Conservation (phyloP, 2,888 invertebrate genomes). For the Aporophyla nigra region DNA sequence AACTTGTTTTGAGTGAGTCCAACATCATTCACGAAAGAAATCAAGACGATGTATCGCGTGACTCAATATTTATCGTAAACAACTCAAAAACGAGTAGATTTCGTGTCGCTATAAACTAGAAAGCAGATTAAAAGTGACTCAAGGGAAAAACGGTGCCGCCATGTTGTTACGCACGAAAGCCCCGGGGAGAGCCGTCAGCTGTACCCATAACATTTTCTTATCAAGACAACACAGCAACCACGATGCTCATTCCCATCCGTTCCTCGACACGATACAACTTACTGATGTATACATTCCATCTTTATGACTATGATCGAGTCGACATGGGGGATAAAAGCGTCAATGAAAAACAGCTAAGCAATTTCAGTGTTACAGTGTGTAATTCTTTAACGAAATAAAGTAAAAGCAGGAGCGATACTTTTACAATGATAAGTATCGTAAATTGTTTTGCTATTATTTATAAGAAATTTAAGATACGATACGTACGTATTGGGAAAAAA, state of each 20-base stretch:
- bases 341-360: constrained; percentile 51
- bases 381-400: constrained; percentile 21
- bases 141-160: constrained; percentile 71
- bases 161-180: constrained; percentile 79
- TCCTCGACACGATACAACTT: constrained; percentile 53
- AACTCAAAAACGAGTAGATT: constrained; percentile 38
- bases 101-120: constrained; percentile 75
- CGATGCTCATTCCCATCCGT: constrained; percentile 62
- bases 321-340: constrained; percentile 33
- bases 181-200: constrained; percentile 80
- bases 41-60: constrained; percentile 38
- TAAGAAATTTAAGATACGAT: constrained; percentile 12
- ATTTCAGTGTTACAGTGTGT: constrained; percentile 23
- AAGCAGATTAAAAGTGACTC: constrained; percentile 81
- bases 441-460: constrained; percentile 29
- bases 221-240: constrained; percentile 81
- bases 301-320: constrained; percentile 40
- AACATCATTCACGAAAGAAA: constrained; percentile 36
- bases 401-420: constrained; percentile 1
- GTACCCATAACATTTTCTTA: constrained; percentile 84
- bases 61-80: constrained; percentile 33
- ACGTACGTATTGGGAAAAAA: neutral
- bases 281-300: constrained; percentile 58
- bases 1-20: neutral
- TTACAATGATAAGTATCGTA: constrained; percentile 22